Base-by-base conservation (phyloP, 2,797 vertebrate genomes). In the Lepidocolaptes lacrymiger region DNA sequence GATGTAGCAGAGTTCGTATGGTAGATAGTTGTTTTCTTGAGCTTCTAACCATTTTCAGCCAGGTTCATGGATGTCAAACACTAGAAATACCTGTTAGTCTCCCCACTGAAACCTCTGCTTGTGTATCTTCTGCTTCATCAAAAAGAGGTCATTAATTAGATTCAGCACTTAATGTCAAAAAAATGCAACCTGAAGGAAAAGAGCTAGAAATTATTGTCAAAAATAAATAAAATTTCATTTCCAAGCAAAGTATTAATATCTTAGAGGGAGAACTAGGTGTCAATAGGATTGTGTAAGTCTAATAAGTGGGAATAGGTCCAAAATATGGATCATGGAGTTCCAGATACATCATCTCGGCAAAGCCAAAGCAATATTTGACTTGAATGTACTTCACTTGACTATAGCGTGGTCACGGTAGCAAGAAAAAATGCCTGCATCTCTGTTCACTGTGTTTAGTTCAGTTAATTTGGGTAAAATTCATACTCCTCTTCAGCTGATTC, bases 41-140 rank as follows among this genome's bases (percentile, higher is more conserved):
- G 28, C 37, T 86, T 91, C 69, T 43, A 8, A 54, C 62, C 1
- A 10, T 88, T 81, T 88, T 73, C 32, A 36, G 1, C 52, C 27
- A 56, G 28, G 17, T 86, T 86, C 41, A 43, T 24, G 46, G 74
- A 34, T 17, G 21, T 41, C 69, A 78, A 51, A 66, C 51, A 34
- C 44, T 90, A 67, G 56, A 90, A 95, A 90, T 88, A 88, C 44
- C 59, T 58, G 52, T 56, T 84, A n/a, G 30, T 58, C 30, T 82
- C 94, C 56, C 32, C 12, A 13, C 14, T 86, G 67, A 85, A 86
- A 88, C 44, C 46, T 90, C 74, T 94, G 44, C 23, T 23, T 55
- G 8, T 80, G 1, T 49, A 43, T 86, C 39, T 85, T 61, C 39
- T 62, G 46, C 46, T 85, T 93, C 39, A 55, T 78, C 62, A 51